phyloP scores from a whole-genome alignment of 2,113 vertebrate genomes.

The Azemiops feae region DNA sequence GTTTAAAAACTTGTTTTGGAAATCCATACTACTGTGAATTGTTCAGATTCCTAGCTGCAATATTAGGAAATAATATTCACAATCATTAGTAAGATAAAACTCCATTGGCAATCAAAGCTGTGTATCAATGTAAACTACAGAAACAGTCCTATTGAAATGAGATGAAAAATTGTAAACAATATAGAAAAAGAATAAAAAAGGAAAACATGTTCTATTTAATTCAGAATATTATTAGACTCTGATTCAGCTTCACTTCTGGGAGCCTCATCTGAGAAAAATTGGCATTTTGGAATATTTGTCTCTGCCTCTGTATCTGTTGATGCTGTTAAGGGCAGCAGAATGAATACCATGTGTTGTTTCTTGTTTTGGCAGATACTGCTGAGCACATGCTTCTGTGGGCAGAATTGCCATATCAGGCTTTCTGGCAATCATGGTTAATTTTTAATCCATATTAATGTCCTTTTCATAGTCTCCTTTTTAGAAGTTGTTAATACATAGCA shows the following conservation, averaged over 20 bases:
- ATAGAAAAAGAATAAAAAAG: background rate
- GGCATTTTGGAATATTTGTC: background rate
- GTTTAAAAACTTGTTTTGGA: background rate
- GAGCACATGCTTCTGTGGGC: constrained; percentile 9
- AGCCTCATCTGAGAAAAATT: background rate
- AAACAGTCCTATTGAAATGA: background rate
- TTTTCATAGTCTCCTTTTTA: constrained; percentile 25
- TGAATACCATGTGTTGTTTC: background rate
- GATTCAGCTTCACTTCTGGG: background rate
- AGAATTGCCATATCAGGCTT: constrained; percentile 3
- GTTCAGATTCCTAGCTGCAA: background rate
- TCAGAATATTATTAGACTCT: background rate
- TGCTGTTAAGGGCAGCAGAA: constrained; percentile 18
- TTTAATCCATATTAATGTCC: constrained; percentile 38
- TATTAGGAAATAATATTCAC: background rate
- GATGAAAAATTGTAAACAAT: background rate
- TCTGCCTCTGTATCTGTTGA: constrained; percentile 2
- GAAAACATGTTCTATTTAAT: background rate
- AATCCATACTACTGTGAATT: background rate
- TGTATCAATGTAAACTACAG: background rate
- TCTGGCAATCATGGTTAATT: constrained; percentile 36
- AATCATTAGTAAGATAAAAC: background rate
- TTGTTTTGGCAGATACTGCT: background rate
- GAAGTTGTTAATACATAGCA: constrained; percentile 20
- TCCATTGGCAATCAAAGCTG: background rate